Percentiles rank a stretch among this genome's conserved stretches.
Conservation (phyloP, 2,113 vertebrate genomes). For the Australoheros scitulus region DNA sequence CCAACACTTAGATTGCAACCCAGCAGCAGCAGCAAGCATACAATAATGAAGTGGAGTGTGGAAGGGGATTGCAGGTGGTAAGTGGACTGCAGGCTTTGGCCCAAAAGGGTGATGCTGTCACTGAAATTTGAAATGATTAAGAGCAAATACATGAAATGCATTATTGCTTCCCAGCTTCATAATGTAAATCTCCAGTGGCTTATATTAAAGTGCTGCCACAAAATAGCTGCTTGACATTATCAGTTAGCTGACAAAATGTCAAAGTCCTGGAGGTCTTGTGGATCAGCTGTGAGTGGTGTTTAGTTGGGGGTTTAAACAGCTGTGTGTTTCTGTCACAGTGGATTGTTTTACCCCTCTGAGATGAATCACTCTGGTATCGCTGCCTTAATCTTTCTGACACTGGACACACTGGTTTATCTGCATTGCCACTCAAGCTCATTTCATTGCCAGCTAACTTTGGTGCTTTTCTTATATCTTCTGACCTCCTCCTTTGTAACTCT, state of each 20-base stretch:
- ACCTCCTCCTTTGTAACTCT: not conserved
- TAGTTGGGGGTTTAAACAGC: constrained; percentile 31
- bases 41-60: not conserved
- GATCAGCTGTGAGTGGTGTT: constrained; percentile 47
- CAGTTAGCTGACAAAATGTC: constrained; percentile 11
- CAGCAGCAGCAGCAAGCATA: not conserved
- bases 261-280: constrained; percentile 26
- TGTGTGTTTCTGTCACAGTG: constrained; percentile 29
- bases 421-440: constrained; percentile 33
- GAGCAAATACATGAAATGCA: not conserved
- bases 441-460: constrained; percentile 13
- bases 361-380: constrained; percentile 35
- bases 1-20: constrained; percentile 18
- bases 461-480: constrained; percentile 5
- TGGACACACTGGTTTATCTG: constrained; percentile 47
- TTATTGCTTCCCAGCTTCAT: not conserved
- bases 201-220: constrained; percentile 18
- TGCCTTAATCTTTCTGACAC: constrained; percentile 26
- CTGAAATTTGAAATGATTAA: constrained; percentile 20
- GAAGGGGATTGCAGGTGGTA: not conserved
- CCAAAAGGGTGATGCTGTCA: not conserved
- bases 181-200: constrained; percentile 13
- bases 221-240: constrained; percentile 29
- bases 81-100: not conserved
- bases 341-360: constrained; percentile 46